A percentile compares a stretch with the other conserved stretches of the same genome.
These are phyloP conservation scores for Scleropages formosus DNA, from an alignment of 2,797 vertebrate genomes.

Conservation along the genomic window DNA sequence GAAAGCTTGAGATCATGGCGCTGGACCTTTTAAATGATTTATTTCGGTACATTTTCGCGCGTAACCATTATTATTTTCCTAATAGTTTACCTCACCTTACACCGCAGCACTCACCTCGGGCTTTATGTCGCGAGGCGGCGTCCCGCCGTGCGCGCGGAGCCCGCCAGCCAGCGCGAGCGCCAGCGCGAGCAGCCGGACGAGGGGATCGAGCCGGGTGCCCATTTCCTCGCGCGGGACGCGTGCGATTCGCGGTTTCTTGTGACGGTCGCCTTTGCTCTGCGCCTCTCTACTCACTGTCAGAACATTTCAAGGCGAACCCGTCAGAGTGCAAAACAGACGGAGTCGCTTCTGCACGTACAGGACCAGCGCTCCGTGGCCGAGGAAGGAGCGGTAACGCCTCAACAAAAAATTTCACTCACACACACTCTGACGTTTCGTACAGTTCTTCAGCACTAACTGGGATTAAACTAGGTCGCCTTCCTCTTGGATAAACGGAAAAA, in stretches of 20 bases:
- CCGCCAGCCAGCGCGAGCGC: conserved; percentile 57
- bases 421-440: too few species aligned
- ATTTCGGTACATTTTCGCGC: too few species aligned
- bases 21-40: too few species aligned
- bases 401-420: too few species aligned
- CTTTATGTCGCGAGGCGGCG: conserved; percentile 53
- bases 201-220: conserved; percentile 50
- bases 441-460: too few species aligned
- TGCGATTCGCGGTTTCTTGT: neutral
- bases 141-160: conserved; percentile 54
- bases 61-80: too few species aligned
- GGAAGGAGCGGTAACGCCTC: neutral
- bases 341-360: neutral
- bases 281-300: conserved; percentile 44
- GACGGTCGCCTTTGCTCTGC: conserved; percentile 5
- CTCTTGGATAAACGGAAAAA: neutral
- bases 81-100: too few species aligned
- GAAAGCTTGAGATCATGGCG: too few species aligned
- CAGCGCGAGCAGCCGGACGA: conserved; percentile 51
- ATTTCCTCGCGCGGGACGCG: conserved; percentile 49
- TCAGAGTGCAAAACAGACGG: neutral
- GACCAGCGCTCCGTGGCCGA: neutral
- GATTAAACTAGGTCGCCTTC: neutral
- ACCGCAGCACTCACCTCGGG: conserved; percentile 62
- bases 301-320: conserved; percentile 53